Percentiles rank a stretch among this genome's conserved stretches.
These are phyloP conservation scores for Platysteira castanea DNA, from an alignment of 2,113 vertebrate genomes.

Conservation along the genomic window DNA sequence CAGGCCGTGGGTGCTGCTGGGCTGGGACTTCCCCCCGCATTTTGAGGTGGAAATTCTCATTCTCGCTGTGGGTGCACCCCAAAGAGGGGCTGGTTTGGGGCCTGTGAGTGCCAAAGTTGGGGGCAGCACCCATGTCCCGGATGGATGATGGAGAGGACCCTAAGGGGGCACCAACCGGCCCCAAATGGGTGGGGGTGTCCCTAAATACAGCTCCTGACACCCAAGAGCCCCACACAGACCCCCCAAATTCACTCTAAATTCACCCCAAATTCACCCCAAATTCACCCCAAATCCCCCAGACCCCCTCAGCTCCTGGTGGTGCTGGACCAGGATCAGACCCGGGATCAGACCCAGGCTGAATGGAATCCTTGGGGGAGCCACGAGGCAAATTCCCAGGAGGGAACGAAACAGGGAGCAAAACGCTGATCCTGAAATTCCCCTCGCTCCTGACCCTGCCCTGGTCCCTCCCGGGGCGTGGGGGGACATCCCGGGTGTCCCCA, in stretches of 20 bases:
- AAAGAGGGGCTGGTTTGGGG: background rate
- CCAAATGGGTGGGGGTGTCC: background rate
- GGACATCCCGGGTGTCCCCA: background rate
- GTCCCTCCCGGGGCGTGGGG: background rate
- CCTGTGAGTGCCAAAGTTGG: rapidly evolving
- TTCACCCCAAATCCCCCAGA: background rate
- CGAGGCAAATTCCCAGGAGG: background rate
- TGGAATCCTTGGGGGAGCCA: background rate
- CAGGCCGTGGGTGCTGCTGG: background rate
- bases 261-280: background rate
- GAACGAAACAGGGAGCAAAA: background rate
- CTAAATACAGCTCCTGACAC: background rate
- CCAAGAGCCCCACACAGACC: background rate
- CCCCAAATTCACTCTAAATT: background rate
- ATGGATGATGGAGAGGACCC: background rate
- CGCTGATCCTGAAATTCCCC: background rate
- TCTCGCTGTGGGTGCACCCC: background rate
- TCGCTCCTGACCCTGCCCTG: rapidly evolving
- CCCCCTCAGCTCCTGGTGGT: rapidly evolving
- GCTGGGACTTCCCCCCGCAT: background rate
- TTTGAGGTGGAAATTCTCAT: background rate
- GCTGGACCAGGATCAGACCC: background rate
- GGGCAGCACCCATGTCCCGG: background rate
- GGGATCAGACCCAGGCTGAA: background rate
- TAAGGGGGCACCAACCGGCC: rapidly evolving